Evolutionary conservation across 2,113 vertebrate species (phyloP), one percentile per base, ranked within the genome.

Genomic region (Dromaius novaehollandiae): DNA sequence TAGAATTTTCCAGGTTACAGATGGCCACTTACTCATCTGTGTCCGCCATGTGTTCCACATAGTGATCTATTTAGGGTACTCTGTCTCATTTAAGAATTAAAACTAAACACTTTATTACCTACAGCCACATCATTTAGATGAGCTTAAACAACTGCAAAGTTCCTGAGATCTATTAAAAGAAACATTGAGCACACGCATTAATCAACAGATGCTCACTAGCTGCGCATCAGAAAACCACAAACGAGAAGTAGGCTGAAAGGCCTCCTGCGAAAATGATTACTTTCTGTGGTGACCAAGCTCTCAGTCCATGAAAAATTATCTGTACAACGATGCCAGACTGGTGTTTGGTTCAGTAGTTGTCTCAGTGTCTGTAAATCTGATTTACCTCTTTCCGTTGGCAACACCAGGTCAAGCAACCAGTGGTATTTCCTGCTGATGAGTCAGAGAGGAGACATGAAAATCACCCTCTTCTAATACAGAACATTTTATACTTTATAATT

Each of bases 91-190:
- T 78, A 93, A 93, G 77, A 97, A 91, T 91, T 90, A 90, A 94
- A 90, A 82, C 78, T 89, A 97, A 95, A 96, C 60, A 91, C 84
- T 89, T 7, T 66, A 68, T 91, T 96, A 97, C 95, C 94, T 92
- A 90, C 91, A 96, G 93, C 88, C 82, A 93, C 84, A 96, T 90
- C 86, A 91, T 79, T 86, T 40, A 82, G 93, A 93, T 91, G 93
- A 85, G 89, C 86, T 94, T 89, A 77, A 96, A 90, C 66, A 90
- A 92, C 86, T 90, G 73, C 74, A 90, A 96, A 95, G 96, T 95
- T 93, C 82, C 78, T 82, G 74, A 42, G 64, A 75, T 86, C 83
- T 94, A 93, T 96, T 94, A 92, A 97, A 96, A 94, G 91, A 89
- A 92, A 73, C 80, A 82, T 80, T 65, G 44, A 78, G 66, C 0